Base-by-base conservation (phyloP, 2,797 vertebrate species). In the Morus bassanus region DNA sequence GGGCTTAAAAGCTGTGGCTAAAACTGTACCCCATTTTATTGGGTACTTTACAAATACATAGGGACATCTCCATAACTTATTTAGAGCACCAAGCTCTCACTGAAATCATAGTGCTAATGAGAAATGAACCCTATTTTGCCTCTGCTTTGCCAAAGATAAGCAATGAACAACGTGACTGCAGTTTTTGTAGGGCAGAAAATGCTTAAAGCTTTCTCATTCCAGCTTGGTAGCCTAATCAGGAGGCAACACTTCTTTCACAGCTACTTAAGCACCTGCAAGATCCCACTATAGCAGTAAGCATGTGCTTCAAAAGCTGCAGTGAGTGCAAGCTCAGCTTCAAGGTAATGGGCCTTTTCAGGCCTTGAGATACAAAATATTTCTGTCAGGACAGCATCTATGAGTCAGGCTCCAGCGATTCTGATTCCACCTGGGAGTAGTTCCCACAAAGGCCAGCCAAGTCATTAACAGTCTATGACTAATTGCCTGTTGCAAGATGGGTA, bases 381-480 rank as follows among this genome's bases (percentile, higher is more conserved):
- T 72, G 69, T 68, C 72, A 88, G 84, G 72, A n/a, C 53, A 68
- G n/a, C 3, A 1, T 54, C 10, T 43, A 35, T 79, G 84, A 93
- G 77, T 87, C 88, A 94, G 60, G 83, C 84, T 91, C 54, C 64
- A 88, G 81, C 2, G 35, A 21, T 78, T 79, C 74, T 39, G 67
- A 82, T 80, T 80, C 82, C 93, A 95, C 85, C 67, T 75, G 83
- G 85, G 93, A 96, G 80, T 50, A 41, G 74, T 82, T 95, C 84
- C 80, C 84, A 80, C 43, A 93, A 91, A 95, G 92, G 92, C 78
- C 92, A 92, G 78, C 77, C 70, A 85, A 94, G 91, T 96, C 90
- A 85, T 95, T 96, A 95, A 80, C 88, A 95, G 59, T 2, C 72
- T 39, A 13, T 79, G 90, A 93, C 91, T 96, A 96, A 94, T 94